Conservation (phyloP, 2,113 vertebrate genomes). For the Cochlearius cochlearius region DNA sequence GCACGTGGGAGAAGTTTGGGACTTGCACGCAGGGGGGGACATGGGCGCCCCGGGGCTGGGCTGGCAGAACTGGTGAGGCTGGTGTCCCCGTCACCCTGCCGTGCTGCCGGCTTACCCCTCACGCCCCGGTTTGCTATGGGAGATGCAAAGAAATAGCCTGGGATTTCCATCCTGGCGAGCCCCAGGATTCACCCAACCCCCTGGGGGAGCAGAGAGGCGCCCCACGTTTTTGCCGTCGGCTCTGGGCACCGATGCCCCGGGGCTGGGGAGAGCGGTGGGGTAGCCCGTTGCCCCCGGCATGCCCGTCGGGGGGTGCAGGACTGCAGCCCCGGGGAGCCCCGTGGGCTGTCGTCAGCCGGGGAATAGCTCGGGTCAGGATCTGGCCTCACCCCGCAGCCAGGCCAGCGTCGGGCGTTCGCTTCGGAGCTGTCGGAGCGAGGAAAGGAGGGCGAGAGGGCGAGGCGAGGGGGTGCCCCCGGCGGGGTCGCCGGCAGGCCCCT, state of each 20-base stretch:
- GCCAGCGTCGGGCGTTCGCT: fast-evolving
- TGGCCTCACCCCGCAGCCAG: neutral
- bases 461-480: fast-evolving
- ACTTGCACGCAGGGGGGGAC: neutral
- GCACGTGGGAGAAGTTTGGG: neutral
- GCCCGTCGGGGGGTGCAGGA: fast-evolving
- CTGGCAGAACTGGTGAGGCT: neutral
- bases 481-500: neutral
- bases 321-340: neutral
- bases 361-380: neutral
- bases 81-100: neutral
- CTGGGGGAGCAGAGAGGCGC: neutral
- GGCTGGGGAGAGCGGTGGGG: neutral
- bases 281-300: fast-evolving
- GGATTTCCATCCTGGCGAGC: neutral
- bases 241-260: fast-evolving
- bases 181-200: neutral
- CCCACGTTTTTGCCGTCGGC: fast-evolving
- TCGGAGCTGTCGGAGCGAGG: fast-evolving
- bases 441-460: neutral
- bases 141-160: neutral
- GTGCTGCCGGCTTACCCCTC: neutral
- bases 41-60: neutral
- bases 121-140: neutral
- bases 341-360: neutral